phyloP scores from a whole-genome alignment of 64 coral and sea anemone species.

The Montipora capricornis region DNA sequence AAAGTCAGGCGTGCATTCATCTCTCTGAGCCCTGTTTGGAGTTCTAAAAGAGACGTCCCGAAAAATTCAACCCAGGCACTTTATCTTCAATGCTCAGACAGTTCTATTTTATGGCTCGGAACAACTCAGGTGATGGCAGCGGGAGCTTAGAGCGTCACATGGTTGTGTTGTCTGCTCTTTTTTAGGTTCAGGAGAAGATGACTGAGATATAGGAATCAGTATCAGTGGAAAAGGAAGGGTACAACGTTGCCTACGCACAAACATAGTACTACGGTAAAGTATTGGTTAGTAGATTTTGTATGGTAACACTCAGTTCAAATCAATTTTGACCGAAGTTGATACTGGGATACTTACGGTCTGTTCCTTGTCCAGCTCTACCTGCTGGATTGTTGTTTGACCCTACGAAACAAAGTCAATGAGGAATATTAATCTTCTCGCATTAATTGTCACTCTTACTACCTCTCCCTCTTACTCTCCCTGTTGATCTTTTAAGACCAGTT shows the following conservation, averaged over 20 bases:
- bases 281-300: neutral
- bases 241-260: neutral
- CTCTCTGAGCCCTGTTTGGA: constrained; percentile 29
- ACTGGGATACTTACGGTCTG: constrained; percentile 14
- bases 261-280: neutral
- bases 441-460: neutral
- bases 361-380: constrained; percentile 14
- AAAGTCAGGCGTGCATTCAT: constrained; percentile 46
- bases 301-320: constrained; percentile 8
- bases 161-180: constrained; percentile 12
- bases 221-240: neutral
- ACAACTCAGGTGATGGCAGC: neutral
- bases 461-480: constrained; percentile 13
- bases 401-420: constrained; percentile 8
- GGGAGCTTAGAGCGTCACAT: neutral
- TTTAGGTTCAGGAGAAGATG: neutral
- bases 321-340: constrained; percentile 5
- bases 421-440: constrained; percentile 28
- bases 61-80: neutral
- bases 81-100: constrained; percentile 4
- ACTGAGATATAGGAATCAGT: neutral
- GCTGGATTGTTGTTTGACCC: constrained; percentile 11
- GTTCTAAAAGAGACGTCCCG: constrained; percentile 13
- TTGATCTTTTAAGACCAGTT: constrained; percentile 10
- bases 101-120: constrained; percentile 13